These are phyloP conservation scores for Cyprinodon tularosa DNA, from an alignment of 2,113 vertebrate genomes.

Conservation along the genomic window DNA sequence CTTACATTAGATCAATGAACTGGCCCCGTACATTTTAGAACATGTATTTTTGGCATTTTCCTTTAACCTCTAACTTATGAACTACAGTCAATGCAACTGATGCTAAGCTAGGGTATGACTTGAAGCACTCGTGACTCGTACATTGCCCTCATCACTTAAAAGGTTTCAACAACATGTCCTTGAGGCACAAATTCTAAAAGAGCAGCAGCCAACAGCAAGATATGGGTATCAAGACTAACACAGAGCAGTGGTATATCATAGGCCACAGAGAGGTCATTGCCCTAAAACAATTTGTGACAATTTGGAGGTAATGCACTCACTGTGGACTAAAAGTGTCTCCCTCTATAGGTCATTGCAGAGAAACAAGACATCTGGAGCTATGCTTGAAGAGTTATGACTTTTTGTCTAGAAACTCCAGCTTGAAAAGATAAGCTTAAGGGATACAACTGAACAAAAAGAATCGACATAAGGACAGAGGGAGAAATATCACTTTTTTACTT, in stretches of 20 bases:
- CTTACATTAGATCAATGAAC: conserved; percentile 31
- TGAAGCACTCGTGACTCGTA: conserved; percentile 71
- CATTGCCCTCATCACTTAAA: conserved; percentile 70
- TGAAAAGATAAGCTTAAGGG: no score
- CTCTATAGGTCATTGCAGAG: conserved; percentile 86
- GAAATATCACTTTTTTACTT: no score
- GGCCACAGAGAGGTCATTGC: conserved; percentile 82
- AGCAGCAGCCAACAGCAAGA: conserved; percentile 79
- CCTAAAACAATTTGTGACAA: conserved; percentile 86
- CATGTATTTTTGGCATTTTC: conserved; percentile 42
- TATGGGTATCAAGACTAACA: conserved; percentile 83
- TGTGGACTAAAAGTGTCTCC: conserved; percentile 73
- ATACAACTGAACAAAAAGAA: no score
- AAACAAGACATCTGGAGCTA: conserved; percentile 55
- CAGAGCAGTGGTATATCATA: conserved; percentile 79
- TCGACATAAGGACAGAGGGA: no score
- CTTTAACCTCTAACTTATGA: conserved; percentile 49
- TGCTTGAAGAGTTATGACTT: background rate
- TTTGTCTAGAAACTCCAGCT: background rate
- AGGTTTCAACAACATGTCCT: conserved; percentile 68
- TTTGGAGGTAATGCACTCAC: conserved; percentile 77
- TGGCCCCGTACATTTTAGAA: conserved; percentile 56
- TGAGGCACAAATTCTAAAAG: conserved; percentile 75
- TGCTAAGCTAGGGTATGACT: conserved; percentile 46
- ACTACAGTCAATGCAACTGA: conserved; percentile 46